Evolutionary conservation across 1,140 invertebrate species (phyloP).

Genomic region (Drosophila albomicans): DNA sequence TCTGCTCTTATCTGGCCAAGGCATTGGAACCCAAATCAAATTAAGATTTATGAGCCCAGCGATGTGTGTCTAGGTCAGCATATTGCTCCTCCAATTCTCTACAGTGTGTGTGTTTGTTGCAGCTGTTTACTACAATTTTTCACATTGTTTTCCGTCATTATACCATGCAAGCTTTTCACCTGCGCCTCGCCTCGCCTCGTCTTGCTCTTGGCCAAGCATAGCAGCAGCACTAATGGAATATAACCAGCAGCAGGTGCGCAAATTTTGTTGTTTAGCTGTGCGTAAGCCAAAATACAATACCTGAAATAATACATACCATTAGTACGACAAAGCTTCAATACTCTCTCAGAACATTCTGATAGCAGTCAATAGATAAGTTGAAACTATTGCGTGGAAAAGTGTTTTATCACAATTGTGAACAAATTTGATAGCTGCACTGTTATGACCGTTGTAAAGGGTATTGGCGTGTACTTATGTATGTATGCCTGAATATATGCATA

Average conservation of each 20-base stretch:
- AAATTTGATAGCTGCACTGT: too few relatives aligned
- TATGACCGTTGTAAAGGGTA: too few relatives aligned
- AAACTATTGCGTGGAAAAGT: conserved; percentile 17
- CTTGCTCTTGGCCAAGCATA: conserved; percentile 6
- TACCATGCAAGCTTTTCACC: conserved; percentile 47
- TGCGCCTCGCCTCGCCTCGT: conserved; percentile 30
- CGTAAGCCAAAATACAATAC: conserved; percentile 17
- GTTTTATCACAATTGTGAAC: too few relatives aligned
- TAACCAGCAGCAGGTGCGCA: conserved; percentile 33
- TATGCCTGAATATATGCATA: too few relatives aligned
- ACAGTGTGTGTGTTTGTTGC: conserved; percentile 26
- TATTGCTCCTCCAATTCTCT: conserved; percentile 4
- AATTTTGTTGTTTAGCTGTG: conserved; percentile 12
- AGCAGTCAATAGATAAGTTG: conserved; percentile 15
- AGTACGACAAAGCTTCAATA: neutral
- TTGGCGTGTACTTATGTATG: too few relatives aligned
- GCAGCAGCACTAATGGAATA: conserved; percentile 23
- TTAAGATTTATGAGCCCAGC: conserved; percentile 80
- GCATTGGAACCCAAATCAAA: conserved; percentile 73
- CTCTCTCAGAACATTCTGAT: neutral
- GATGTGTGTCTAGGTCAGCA: conserved; percentile 78
- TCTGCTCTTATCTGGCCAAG: conserved; percentile 3
- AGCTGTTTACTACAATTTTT: conserved; percentile 63
- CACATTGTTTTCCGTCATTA: conserved; percentile 67
- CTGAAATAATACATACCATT: neutral